Evolutionary conservation across 53 echinoderm and acorn worm species (phyloP).

Genomic region (Pentamera pediparva): DNA sequence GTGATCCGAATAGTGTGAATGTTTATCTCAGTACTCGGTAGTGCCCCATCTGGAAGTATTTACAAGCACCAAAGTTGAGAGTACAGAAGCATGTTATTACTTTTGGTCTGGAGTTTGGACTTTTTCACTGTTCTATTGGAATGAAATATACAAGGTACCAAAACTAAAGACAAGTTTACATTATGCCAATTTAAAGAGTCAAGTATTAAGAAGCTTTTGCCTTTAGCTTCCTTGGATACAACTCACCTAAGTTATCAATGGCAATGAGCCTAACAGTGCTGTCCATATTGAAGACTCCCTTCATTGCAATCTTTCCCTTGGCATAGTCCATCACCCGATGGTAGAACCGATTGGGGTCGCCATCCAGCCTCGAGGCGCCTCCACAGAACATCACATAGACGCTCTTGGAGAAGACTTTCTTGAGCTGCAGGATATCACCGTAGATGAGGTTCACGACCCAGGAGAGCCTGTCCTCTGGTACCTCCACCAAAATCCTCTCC

Average conservation of each 20-base stretch:
- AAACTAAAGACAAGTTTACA: neutral
- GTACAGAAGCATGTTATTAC: too few relatives aligned
- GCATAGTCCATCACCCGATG: conserved; percentile 68
- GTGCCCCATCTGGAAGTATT: too few relatives aligned
- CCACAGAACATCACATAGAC: conserved; percentile 59
- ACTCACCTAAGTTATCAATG: conserved; percentile 55
- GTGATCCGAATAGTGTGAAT: too few relatives aligned
- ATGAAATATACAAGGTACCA: neutral
- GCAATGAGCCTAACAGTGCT: conserved; percentile 73
- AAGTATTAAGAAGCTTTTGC: neutral
- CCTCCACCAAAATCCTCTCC: conserved; percentile 48
- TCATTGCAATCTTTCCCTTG: conserved; percentile 74
- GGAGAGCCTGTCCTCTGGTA: conserved; percentile 43
- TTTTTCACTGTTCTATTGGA: neutral
- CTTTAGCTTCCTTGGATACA: too few relatives aligned
- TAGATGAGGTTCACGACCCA: conserved; percentile 83
- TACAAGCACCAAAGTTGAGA: too few relatives aligned
- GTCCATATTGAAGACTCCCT: conserved; percentile 87
- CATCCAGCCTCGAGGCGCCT: neutral
- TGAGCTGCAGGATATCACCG: conserved; percentile 67
- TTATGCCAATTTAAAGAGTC: neutral
- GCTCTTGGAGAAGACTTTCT: conserved; percentile 56
- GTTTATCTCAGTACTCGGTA: too few relatives aligned
- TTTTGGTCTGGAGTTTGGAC: too few relatives aligned
- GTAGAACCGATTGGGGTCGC: conserved; percentile 60